Percentiles rank a stretch among this genome's conserved stretches.
Evolutionary conservation across 2,797 vertebrate species (phyloP).

Genomic region (Eulemur coronatus): DNA sequence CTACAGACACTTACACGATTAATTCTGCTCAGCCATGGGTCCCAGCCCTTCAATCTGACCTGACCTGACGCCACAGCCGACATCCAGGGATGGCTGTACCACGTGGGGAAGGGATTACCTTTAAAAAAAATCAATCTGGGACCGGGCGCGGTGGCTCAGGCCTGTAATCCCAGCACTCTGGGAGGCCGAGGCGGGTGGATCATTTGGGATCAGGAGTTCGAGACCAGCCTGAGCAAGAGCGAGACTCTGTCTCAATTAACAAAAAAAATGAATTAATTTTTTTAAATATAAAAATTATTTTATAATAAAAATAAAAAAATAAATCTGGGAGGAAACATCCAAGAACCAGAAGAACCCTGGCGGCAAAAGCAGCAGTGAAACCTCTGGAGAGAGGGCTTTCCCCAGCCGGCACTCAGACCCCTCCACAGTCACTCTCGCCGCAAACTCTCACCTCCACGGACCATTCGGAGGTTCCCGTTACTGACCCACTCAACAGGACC

Average conservation of each 20-base stretch:
- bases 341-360: background rate
- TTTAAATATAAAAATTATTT: too few species aligned
- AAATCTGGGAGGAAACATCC: background rate
- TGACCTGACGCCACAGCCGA: background rate
- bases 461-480: background rate
- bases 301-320: too few species aligned
- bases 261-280: too few species aligned
- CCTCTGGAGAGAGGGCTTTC: background rate
- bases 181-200: too few species aligned
- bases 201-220: too few species aligned
- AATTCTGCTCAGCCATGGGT: background rate
- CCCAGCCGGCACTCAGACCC: background rate
- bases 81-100: background rate
- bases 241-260: too few species aligned
- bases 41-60: background rate
- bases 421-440: too few species aligned
- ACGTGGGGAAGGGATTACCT: background rate
- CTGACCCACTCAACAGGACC: too few species aligned
- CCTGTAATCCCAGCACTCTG: too few species aligned
- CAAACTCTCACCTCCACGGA: background rate
- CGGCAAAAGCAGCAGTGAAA: too few species aligned
- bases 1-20: background rate
- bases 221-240: too few species aligned
- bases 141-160: too few species aligned
- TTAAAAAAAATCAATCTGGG: background rate